phyloP scores from a whole-genome alignment of 2,113 vertebrate genomes.

The Chlorocebus sabaeus region DNA sequence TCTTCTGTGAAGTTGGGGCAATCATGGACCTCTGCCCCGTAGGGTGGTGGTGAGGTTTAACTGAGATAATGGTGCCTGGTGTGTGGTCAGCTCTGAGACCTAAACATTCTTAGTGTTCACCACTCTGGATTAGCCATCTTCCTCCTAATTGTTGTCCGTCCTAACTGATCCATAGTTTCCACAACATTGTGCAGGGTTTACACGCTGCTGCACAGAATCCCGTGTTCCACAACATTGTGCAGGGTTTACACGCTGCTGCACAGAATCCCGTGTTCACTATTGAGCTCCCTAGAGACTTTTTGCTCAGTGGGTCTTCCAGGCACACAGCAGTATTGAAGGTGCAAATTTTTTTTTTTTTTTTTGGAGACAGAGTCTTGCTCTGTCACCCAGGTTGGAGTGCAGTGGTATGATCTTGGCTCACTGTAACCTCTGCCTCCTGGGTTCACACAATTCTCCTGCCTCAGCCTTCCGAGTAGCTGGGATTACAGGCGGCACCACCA shows the following conservation, averaged over 20 bases:
- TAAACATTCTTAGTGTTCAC: background rate
- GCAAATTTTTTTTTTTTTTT: too few species aligned
- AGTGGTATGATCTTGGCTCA: too few species aligned
- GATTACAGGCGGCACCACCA: too few species aligned
- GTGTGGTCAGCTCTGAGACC: too few species aligned
- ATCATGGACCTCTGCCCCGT: accelerated
- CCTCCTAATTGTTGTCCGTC: background rate
- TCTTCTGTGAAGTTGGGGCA: background rate
- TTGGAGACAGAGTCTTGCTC: too few species aligned
- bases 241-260: background rate
- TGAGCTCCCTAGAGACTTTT: background rate
- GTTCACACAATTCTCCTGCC: too few species aligned
- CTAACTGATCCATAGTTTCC: background rate
- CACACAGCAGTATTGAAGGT: background rate
- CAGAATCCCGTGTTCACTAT: too few species aligned
- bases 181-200: too few species aligned
- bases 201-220: background rate
- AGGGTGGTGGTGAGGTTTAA: too few species aligned
- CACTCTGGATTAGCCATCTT: accelerated
- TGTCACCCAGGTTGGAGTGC: too few species aligned
- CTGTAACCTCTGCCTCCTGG: too few species aligned
- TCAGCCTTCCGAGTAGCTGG: background rate
- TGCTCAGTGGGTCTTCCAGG: background rate
- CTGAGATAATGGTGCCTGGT: background rate
- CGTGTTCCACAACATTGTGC: too few species aligned